A percentile compares a stretch with the other conserved stretches of the same genome.
Conservation (phyloP, 2,888 invertebrate genomes). For the Strigamia transsilvanica region DNA sequence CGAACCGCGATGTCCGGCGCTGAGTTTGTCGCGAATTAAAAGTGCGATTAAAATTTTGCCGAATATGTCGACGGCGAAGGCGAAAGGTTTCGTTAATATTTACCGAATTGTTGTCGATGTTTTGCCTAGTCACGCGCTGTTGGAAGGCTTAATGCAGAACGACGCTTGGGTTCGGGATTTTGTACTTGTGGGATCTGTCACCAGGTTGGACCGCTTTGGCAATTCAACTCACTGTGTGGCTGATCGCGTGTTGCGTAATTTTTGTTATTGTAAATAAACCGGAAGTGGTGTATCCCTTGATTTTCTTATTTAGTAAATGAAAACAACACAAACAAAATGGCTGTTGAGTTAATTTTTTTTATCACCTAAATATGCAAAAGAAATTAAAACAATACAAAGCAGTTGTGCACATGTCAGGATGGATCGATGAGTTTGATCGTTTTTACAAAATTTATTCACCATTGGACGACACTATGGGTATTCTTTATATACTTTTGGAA, state of each 20-base stretch:
- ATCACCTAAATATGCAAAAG: neutral
- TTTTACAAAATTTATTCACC: constrained; percentile 11
- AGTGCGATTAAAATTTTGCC: constrained; percentile 67
- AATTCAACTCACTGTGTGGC: neutral
- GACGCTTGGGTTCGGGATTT: neutral
- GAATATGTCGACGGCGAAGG: neutral
- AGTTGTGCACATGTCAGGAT: neutral
- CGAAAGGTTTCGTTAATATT: constrained; percentile 3
- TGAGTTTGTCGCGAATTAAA: constrained; percentile 72
- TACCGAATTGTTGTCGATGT: neutral
- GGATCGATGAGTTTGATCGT: neutral
- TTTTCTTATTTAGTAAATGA: neutral
- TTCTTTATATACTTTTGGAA: neutral
- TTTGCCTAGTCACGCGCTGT: neutral
- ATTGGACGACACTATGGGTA: neutral
- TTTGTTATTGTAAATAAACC: neutral
- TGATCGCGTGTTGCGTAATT: neutral
- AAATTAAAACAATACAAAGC: neutral
- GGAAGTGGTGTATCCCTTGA: too few relatives aligned
- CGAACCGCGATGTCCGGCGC: constrained; percentile 69
- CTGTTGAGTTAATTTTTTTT: neutral
- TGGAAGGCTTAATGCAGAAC: neutral
- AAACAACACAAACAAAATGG: neutral
- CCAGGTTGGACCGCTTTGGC: neutral
- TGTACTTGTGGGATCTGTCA: neutral